Evolutionary conservation across 2,888 invertebrate genomes (phyloP), one percentile per base, ranked within the genome.

Genomic region (Chrysolina americana): DNA sequence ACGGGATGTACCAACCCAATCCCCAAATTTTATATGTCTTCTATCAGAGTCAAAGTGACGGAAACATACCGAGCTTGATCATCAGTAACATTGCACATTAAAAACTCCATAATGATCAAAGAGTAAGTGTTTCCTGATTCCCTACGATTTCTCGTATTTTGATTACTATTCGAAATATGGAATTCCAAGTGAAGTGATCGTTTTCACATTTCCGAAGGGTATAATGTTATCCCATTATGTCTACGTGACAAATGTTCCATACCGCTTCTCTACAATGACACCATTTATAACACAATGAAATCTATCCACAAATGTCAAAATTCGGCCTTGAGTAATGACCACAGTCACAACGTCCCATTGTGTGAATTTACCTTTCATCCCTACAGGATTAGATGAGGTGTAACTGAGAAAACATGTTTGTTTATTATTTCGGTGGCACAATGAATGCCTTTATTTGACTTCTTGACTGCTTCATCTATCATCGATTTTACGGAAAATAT

Each of bases 311-410:
- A 85, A 84, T 83, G 85, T 86, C 85, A 85, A 85, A 85, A 82
- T 82, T 74, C 81, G 78, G 76, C 76, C 78, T 80, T 85, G 83
- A 86, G 85, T 86, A 85, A 86, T 86, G 85, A 84, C 85, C 82
- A 76, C 82, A 84, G 85, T 86, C 86, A 85, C 85, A 86, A 86
- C 85, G 85, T 77, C 80, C 84, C 81, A 86, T 87, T 87, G 86
- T 85, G 66, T 75, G 79, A 75, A 76, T 83, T 77, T 78, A 80
- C 80, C 81, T 79, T 79, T 77, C 79, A 69, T 73, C 73, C 75
- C 70, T 64, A 41, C 8, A 10, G 62, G 48, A 69, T 74, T 74
- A 74, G 71, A 71, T 74, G 73, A 71, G 76, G 73, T 75, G 75
- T 75, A 71, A 75, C 75, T 69, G 68, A 65, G 75, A 59, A 75